Conservation (phyloP, 2,113 vertebrate genomes). For the Meriones unguiculatus region DNA sequence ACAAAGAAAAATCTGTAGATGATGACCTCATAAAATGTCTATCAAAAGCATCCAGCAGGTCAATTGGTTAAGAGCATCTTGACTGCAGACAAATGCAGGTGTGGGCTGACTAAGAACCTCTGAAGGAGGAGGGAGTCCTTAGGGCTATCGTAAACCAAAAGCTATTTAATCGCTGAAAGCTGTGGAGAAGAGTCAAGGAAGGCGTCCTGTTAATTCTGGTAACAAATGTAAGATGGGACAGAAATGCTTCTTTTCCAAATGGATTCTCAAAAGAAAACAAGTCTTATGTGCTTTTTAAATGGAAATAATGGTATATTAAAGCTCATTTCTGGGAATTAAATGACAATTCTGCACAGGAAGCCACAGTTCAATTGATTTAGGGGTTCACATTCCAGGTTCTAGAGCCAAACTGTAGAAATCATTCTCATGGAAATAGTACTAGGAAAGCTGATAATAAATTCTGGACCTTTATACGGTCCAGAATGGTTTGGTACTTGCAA, state of each 20-base stretch:
- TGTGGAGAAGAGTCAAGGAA: background rate
- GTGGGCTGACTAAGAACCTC: background rate
- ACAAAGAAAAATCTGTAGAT: constrained; percentile 69
- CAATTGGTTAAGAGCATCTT: constrained; percentile 50
- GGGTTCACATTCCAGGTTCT: background rate
- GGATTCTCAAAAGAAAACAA: constrained; percentile 20
- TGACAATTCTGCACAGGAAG: constrained; percentile 29
- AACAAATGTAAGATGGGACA: background rate
- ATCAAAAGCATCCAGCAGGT: constrained; percentile 17
- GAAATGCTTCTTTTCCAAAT: constrained; percentile 25
- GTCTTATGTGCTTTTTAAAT: constrained; percentile 16
- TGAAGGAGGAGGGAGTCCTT: constrained; percentile 2
- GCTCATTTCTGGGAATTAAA: background rate
- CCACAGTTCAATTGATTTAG: constrained; percentile 1
- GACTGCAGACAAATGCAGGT: constrained; percentile 1
- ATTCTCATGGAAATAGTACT: background rate
- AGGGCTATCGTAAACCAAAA: constrained; percentile 25
- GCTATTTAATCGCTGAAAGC: constrained; percentile 44
- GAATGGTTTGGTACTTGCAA: background rate
- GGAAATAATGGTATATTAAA: constrained; percentile 41
- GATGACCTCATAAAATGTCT: constrained; percentile 63
- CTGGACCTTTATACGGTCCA: too few relatives aligned
- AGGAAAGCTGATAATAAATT: background rate
- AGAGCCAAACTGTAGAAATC: background rate
- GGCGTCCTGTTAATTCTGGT: constrained; percentile 34